These are phyloP conservation scores for Olivierus martensii DNA, from an alignment of 1,140 invertebrate genomes.

Conservation along the genomic window DNA sequence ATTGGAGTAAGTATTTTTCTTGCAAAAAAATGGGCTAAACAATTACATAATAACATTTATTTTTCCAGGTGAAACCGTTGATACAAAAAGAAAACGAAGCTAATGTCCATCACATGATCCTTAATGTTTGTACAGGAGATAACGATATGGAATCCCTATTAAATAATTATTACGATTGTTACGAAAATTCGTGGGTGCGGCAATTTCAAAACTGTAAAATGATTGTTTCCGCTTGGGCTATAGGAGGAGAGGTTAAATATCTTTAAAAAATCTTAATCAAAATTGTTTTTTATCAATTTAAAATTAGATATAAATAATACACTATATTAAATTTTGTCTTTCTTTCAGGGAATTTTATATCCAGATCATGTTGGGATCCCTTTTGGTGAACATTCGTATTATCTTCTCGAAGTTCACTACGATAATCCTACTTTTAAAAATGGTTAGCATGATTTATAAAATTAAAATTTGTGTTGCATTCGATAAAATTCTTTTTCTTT, in stretches of 20 bases:
- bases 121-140: slow-evolving; percentile 49
- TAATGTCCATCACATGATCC: slow-evolving; percentile 51
- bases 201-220: not conserved
- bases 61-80: slow-evolving; percentile 25
- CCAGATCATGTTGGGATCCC: slow-evolving; percentile 13
- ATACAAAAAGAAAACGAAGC: slow-evolving; percentile 34
- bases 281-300: no score
- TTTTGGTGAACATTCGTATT: slow-evolving; percentile 40
- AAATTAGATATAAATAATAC: no score
- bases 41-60: not conserved
- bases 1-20: no score
- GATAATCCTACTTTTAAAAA: slow-evolving; percentile 33
- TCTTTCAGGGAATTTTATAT: slow-evolving; percentile 4
- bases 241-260: not conserved
- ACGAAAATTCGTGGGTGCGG: not conserved
- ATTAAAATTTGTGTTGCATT: no score
- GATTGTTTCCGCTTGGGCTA: not conserved
- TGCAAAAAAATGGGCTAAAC: no score
- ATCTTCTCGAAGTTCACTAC: slow-evolving; percentile 75
- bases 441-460: slow-evolving; percentile 8
- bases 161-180: not conserved
- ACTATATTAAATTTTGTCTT: not conserved
- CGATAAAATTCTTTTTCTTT: not conserved
- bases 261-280: no score
- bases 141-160: slow-evolving; percentile 15